These are phyloP conservation scores for Dasyornis broadbenti DNA, from an alignment of 2,113 vertebrate genomes.

Conservation along the genomic window DNA sequence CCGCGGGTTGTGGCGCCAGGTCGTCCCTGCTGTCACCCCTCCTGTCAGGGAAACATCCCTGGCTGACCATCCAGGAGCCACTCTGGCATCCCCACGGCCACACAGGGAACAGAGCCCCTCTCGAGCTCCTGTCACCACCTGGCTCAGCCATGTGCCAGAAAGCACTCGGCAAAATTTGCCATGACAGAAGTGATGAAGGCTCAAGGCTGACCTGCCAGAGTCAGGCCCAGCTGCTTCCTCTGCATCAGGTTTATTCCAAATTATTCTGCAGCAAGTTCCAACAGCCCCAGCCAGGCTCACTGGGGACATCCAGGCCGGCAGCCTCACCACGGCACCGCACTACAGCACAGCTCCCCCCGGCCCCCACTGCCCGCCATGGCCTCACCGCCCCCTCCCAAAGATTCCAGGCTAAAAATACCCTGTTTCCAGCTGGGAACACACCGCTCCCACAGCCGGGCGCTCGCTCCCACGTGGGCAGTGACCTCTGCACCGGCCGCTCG, in stretches of 20 bases:
- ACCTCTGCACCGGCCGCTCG: not conserved
- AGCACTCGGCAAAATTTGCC: not conserved
- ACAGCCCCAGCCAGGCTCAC: not conserved
- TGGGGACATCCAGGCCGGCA: not conserved
- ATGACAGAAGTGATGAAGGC: not conserved
- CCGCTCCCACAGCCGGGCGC: not conserved
- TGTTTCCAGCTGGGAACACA: not conserved
- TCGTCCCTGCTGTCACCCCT: not conserved
- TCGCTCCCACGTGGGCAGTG: not conserved
- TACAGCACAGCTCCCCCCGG: not conserved
- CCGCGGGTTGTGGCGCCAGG: not conserved
- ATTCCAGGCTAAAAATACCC: not conserved
- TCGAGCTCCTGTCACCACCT: fast-evolving
- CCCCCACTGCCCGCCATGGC: not conserved
- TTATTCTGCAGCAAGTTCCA: not conserved
- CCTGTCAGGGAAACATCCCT: not conserved
- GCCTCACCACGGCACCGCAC: fast-evolving
- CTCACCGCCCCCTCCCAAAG: not conserved
- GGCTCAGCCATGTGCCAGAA: fast-evolving
- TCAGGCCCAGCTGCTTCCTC: fast-evolving
- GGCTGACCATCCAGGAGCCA: not conserved
- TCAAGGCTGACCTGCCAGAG: not conserved
- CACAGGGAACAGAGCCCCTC: not conserved
- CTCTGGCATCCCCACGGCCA: not conserved
- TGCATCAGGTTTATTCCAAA: not conserved